Evolutionary conservation across 2,888 invertebrate species (phyloP).

Genomic region (Platycnemis pennipes): DNA sequence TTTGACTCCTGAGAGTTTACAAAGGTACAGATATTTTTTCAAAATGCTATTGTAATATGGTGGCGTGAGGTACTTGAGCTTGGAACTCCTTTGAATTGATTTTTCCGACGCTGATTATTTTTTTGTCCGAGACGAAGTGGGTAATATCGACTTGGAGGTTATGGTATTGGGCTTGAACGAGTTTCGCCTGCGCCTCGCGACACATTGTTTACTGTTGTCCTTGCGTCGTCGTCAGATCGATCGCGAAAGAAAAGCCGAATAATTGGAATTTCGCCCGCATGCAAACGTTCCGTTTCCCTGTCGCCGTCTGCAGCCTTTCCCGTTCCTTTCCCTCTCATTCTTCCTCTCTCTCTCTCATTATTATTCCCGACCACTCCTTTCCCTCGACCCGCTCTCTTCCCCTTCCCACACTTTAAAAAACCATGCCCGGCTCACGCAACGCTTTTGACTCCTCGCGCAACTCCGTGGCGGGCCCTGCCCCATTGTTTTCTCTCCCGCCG

Average conservation of each 20-base stretch:
- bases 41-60: too few species aligned
- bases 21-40: too few species aligned
- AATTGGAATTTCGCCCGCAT: slow-evolving; percentile 2
- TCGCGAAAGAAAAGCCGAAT: slow-evolving; percentile 30
- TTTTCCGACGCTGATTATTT: too few species aligned
- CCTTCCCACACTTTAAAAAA: neutral
- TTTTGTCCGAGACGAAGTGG: neutral
- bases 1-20: too few species aligned
- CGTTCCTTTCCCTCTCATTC: neutral
- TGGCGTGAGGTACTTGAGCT: too few species aligned
- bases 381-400: neutral
- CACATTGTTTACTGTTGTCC: neutral
- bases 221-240: neutral
- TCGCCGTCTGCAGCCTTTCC: neutral
- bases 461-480: neutral
- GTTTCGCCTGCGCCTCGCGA: neutral
- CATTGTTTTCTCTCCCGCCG: neutral
- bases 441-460: neutral
- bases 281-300: neutral
- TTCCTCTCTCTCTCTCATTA: neutral
- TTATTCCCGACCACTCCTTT: neutral
- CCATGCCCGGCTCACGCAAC: neutral
- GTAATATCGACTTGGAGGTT: neutral
- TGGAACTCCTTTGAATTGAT: too few species aligned
- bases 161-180: neutral